A percentile compares a stretch with the other conserved stretches of the same genome.
These are phyloP conservation scores for Pristionchus mayeri DNA, from an alignment of 2,888 invertebrate genomes.

Conservation along the genomic window DNA sequence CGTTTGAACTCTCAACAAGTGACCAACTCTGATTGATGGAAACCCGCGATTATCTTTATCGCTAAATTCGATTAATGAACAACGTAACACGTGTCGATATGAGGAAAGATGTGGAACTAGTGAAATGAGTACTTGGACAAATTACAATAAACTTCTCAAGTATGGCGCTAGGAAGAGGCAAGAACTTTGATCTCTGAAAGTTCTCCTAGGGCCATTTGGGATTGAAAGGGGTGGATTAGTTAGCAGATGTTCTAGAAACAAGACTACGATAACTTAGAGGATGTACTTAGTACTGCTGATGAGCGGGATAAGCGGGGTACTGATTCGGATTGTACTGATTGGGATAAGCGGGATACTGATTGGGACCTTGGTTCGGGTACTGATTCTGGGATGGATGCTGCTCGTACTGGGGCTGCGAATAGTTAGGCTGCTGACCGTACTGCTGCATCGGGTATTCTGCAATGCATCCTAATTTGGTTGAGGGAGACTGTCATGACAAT, in stretches of 20 bases:
- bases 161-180: constrained; percentile 23
- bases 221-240: background rate
- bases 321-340: constrained; percentile 47
- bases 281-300: constrained; percentile 38
- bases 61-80: constrained; percentile 33
- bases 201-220: constrained; percentile 24
- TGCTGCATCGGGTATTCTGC: constrained; percentile 64
- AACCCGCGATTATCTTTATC: constrained; percentile 42
- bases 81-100: constrained; percentile 42
- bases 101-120: constrained; percentile 1
- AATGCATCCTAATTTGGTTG: background rate
- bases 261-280: background rate
- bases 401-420: constrained; percentile 47
- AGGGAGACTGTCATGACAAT: background rate
- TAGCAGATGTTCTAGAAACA: background rate
- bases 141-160: background rate
- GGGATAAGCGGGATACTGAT: constrained; percentile 18
- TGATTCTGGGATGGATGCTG: constrained; percentile 24
- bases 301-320: constrained; percentile 46
- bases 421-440: constrained; percentile 55
- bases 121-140: constrained; percentile 13
- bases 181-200: constrained; percentile 45
- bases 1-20: constrained; percentile 17
- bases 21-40: background rate
- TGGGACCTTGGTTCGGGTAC: constrained; percentile 22